Evolutionary conservation across 2,113 vertebrate genomes (phyloP).

Genomic region (Tylochromis polylepis): DNA sequence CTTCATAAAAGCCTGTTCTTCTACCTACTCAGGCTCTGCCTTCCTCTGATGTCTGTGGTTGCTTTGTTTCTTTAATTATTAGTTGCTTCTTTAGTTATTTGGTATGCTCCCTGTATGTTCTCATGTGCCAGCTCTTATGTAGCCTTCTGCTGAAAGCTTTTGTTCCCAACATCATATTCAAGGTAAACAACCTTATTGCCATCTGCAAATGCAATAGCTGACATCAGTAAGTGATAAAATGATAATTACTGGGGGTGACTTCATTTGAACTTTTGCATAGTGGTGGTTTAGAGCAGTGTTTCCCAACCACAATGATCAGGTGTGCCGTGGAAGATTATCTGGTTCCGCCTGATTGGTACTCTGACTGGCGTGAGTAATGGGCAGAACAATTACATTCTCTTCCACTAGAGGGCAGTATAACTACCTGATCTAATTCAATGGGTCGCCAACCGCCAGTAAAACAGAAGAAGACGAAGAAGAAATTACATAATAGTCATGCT

Average conservation of each 20-base stretch:
- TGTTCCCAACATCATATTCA: background rate
- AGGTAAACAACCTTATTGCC: background rate
- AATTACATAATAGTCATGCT: too few relatives aligned
- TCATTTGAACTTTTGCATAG: background rate
- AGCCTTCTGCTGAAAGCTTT: background rate
- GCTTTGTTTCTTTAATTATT: background rate
- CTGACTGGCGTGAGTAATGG: too few relatives aligned
- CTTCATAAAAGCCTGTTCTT: background rate
- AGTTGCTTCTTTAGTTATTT: background rate
- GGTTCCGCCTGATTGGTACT: too few relatives aligned
- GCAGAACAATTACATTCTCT: too few relatives aligned
- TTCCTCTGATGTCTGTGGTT: background rate
- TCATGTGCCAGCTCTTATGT: background rate
- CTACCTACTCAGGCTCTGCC: background rate
- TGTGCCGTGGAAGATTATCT: too few relatives aligned
- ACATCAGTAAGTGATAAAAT: background rate
- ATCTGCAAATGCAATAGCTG: background rate
- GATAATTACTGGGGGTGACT: background rate
- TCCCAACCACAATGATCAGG: too few relatives aligned
- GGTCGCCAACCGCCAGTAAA: too few relatives aligned
- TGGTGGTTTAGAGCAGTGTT: background rate
- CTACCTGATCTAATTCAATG: too few relatives aligned
- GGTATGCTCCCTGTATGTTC: background rate
- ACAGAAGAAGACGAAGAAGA: too few relatives aligned
- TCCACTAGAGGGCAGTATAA: too few relatives aligned